phyloP scores from a whole-genome alignment of 2,797 vertebrate genomes.

The Miopithecus talapoin region DNA sequence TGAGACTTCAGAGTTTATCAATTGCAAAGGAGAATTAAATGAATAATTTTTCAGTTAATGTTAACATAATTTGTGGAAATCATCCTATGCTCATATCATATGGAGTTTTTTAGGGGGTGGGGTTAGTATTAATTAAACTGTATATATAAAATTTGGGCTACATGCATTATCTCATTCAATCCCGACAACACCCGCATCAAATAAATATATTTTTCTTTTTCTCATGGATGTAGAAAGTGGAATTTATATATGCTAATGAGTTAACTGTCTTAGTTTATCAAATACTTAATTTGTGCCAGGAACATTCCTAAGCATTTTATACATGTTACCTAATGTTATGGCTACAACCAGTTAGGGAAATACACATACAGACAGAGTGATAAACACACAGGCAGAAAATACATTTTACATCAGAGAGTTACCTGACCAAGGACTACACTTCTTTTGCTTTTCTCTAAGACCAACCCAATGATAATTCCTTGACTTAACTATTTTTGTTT shows the following conservation, averaged over 20 bases:
- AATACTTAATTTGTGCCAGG: not conserved
- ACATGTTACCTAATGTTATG: not conserved
- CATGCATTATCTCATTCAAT: not conserved
- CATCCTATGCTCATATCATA: not conserved
- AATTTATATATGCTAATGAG: not conserved
- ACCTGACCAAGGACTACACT: not conserved
- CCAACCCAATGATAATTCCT: not conserved
- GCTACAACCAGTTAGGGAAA: not conserved
- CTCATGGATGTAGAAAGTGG: not conserved
- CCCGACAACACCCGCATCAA: not conserved
- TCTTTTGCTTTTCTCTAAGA: not conserved
- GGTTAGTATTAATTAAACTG: not conserved
- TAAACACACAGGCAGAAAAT: not conserved
- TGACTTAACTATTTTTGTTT: not conserved
- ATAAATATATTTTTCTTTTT: not conserved
- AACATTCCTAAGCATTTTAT: not conserved
- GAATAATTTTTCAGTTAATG: not conserved
- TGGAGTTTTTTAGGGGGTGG: not conserved
- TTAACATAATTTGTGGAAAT: not conserved
- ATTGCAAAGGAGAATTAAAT: not conserved
- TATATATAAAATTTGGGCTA: not conserved
- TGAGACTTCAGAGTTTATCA: not conserved
- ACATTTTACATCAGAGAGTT: not conserved
- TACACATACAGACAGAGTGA: not conserved
- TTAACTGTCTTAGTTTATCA: not conserved